Evolutionary conservation across 2,113 vertebrate genomes (phyloP).

Genomic region (Abramis brama): DNA sequence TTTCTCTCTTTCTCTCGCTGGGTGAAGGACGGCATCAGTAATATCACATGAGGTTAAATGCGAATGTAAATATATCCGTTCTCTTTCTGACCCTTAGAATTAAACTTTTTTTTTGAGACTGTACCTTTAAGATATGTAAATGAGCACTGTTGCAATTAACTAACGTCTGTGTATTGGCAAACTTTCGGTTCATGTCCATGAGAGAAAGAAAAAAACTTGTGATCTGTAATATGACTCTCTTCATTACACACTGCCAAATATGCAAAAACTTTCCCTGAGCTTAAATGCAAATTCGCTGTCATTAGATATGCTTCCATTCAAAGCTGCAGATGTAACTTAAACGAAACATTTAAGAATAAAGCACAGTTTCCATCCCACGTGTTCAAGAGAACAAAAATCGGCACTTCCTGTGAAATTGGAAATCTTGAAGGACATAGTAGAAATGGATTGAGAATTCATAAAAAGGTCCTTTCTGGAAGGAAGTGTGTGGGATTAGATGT

Average conservation of each 20-base stretch:
- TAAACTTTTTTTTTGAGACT: not conserved
- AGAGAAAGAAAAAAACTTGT: no score
- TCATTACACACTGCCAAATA: not conserved
- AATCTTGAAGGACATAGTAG: not conserved
- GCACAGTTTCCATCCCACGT: no score
- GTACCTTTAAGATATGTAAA: not conserved
- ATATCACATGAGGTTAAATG: constrained; percentile 3
- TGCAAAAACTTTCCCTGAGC: not conserved
- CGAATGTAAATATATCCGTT: not conserved
- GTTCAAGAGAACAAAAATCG: no score
- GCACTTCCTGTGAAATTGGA: not conserved
- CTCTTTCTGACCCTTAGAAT: not conserved
- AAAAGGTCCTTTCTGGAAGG: not conserved
- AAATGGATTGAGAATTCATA: not conserved
- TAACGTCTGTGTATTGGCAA: not conserved
- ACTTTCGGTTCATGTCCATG: not conserved
- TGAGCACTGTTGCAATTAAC: not conserved
- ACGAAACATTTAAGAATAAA: no score
- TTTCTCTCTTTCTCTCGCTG: constrained; percentile 5
- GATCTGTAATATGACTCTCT: not conserved
- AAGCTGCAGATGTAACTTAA: no score
- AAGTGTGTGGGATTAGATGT: not conserved
- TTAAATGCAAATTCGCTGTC: not conserved
- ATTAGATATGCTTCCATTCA: no score
- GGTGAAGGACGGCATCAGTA: constrained; percentile 23